Evolutionary conservation across 2,113 vertebrate species (phyloP), one percentile per base, ranked within the genome.

Genomic region (Opisthocomus hoazin): DNA sequence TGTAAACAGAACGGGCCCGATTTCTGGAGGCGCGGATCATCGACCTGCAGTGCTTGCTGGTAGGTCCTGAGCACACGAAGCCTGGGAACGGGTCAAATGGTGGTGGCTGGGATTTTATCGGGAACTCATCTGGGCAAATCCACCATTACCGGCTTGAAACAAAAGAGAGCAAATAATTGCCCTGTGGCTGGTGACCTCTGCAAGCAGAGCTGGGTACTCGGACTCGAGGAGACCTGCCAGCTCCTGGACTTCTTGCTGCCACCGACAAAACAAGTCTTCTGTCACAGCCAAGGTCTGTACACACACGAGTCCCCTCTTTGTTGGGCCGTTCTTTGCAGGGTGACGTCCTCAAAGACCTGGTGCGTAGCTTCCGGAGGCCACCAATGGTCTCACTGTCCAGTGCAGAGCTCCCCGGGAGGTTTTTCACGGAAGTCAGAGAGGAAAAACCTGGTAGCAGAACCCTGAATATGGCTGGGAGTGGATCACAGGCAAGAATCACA

Each of bases 1-100:
- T 92, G 91, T 81, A 84, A 95, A 92, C 86, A 93, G 88, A 93
- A 73, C 92, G 90, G 89, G 90, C 90, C 90, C 94, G 21, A 94
- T 89, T 94, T 94, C 83, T 41, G 36, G 89, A 84, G 95, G 80
- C 78, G 89, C 92, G 87, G 95, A 91, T 90, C 39, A 16, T 29
- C 1, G 0, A 74, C 89, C 64, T 74, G 51, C 24, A 43, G 58
- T 11, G 43, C 56, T n/a, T 10, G 15, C 51, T n/a, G 51, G 57
- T 84, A n/a, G 26, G 51, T 89, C 79, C 61, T 78, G 73, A 78
- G 86, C 71, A 66, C 51, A 15, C 2, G 27, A 81, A 81, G 63
- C 76, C 60, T 87, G 85, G 65, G 63, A 89, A 45, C 1, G 10
- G 65, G 77, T 81, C 69, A 84, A 36, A 24, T 57, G 58, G 46